phyloP scores from a whole-genome alignment of 1,140 invertebrate species.

The Gonatopus flavifemur region DNA sequence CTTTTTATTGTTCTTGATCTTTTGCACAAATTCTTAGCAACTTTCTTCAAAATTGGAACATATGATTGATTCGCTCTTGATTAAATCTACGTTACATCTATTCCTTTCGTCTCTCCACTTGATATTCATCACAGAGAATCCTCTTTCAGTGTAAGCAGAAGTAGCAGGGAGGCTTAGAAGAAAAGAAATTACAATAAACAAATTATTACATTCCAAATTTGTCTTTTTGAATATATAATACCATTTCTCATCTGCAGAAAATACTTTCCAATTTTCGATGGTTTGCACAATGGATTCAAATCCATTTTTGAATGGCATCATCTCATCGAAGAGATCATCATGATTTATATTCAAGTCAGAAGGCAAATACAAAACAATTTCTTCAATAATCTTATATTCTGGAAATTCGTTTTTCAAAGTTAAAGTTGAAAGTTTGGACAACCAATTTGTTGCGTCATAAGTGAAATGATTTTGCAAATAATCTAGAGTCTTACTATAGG shows the following conservation, averaged over 20 bases:
- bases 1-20: not conserved
- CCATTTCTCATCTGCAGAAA: not conserved
- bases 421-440: not conserved
- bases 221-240: not conserved
- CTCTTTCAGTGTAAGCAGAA: constrained; percentile 12
- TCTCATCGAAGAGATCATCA: not conserved
- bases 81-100: constrained; percentile 1
- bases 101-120: constrained; percentile 18
- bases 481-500: not conserved
- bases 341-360: not conserved
- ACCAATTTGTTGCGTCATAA: not conserved
- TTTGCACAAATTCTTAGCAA: not conserved
- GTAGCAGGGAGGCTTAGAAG: constrained; percentile 9
- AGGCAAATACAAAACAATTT: not conserved
- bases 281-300: not conserved
- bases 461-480: not conserved
- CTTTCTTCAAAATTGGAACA: not conserved
- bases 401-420: not conserved
- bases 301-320: not conserved
- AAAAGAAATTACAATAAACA: not conserved
- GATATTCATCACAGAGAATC: constrained; percentile 12
- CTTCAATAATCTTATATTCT: not conserved
- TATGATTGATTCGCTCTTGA: constrained; percentile 7
- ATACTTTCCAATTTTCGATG: not conserved
- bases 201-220: not conserved